Base-by-base conservation (phyloP, 2,888 invertebrate species). In the Tetramorium bicarinatum region DNA sequence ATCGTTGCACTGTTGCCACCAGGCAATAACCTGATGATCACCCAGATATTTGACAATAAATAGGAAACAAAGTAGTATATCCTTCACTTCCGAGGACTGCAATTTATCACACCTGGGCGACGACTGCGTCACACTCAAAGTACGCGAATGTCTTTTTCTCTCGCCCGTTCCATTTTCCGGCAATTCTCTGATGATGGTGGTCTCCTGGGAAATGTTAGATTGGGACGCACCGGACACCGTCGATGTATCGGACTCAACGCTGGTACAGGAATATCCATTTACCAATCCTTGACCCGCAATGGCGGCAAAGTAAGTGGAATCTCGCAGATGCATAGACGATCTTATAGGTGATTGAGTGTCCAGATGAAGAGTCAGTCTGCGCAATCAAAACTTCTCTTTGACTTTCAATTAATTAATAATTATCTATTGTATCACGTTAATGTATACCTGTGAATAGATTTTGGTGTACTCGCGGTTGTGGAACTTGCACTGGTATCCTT, bases 21-120 rank as follows among this genome's bases (percentile, higher is more conserved):
- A 99, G 62, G 97, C 97, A 75, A 98, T 96, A 83, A 99, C 96
- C 91, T 98, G 97, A 88, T 98, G 98, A 94, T 99, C 98, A 62
- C 98, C 98, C 89, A 99, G 95, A 95, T 99, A 97, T 95, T 98
- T 99, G 85, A 99, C 96, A 80, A 99, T 97, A 95, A 98, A 99
- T 85, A 99, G 96, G 95, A 99, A 98, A 94, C 98, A 98, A 82
- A 98, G 95, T 77, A 99, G 96, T 87, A 99, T 96, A 95, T 99
- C 99, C 93, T 97, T 97, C 85, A 98, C 97, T 95, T 99, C 99
- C 59, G 96, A 96, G 0, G 97, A 95, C 85, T 97, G 97, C 66
- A 98, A 95, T 94, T 97, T 97, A 93, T 98, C 97, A 93, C 96
- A 97, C 75, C 97, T 95, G 38, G 95, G 93, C 21, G 95, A 94